phyloP scores from a whole-genome alignment of 2,888 invertebrate genomes.

The Omphaloscelis lunosa region DNA sequence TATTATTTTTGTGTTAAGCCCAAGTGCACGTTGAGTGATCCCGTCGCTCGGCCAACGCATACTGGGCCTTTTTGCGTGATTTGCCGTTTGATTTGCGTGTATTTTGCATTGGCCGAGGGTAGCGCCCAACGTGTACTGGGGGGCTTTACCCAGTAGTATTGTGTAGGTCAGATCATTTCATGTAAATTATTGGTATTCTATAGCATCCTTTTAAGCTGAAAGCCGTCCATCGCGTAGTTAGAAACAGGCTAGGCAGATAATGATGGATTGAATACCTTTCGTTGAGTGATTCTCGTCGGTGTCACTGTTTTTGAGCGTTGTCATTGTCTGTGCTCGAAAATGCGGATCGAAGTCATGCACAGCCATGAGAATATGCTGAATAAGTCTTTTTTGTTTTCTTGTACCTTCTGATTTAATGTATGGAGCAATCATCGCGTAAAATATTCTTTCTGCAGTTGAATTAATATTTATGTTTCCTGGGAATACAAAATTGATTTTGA shows the following conservation, averaged over 20 bases:
- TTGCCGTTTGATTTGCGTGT: too few relatives aligned
- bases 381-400: slow-evolving; percentile 9
- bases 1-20: too few relatives aligned
- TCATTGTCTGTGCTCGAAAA: background rate
- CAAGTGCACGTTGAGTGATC: too few relatives aligned
- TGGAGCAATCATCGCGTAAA: background rate
- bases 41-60: too few relatives aligned
- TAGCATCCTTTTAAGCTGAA: background rate
- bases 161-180: background rate
- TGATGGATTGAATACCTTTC: slow-evolving; percentile 18
- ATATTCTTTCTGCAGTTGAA: background rate
- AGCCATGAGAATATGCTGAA: background rate
- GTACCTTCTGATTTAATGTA: slow-evolving; percentile 2
- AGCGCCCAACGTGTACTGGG: too few relatives aligned
- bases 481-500: background rate
- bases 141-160: background rate
- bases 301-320: background rate
- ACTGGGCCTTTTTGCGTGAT: too few relatives aligned
- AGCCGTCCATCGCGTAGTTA: background rate
- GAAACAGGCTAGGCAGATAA: background rate
- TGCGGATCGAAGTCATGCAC: background rate
- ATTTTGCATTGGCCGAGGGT: too few relatives aligned
- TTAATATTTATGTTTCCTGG: background rate
- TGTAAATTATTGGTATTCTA: background rate
- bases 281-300: background rate